Base-by-base conservation (phyloP, 2,797 vertebrate species). In the Alfaro cultratus region DNA sequence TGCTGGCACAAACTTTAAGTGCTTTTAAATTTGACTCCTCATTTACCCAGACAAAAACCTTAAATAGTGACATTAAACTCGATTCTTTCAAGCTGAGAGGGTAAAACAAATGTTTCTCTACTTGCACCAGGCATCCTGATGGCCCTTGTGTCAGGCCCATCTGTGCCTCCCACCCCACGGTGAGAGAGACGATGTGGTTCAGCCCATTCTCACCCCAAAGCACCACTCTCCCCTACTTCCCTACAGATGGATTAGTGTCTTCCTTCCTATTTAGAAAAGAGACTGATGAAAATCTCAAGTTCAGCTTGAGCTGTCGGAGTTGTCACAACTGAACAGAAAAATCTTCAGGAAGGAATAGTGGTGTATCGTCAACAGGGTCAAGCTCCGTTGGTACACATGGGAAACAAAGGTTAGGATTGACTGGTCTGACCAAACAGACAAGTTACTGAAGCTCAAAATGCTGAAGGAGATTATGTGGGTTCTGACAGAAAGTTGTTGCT, bases 111-210 rank as follows among this genome's bases (percentile, higher is more conserved):
- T 64, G 62, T 64, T 64, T 64, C 31, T 64, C 31, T 36, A 64
- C 34, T 36, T 36, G 31, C 34, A 64, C 62, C 16, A 64, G 34
- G 62, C 62, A 36, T 36, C 62, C 31, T 64, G 62, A 64, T 34
- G 34, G 62, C 31, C 62, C 62, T 79, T 64, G 62, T 64, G 62
- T 64, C 62, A 64, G 62, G 34, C 34, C 62, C 62, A 64, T 64
- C 62, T 64, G 62, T 64, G 62, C 31, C 26, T 64, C 62, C 34
- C 31, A 36, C 8, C 60, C 62, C 31, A 64, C 8, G 4, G 62
- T 10, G 62, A 64, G 34, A 64, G 60, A 64, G 62, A 36, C 34
- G 8, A 64, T 9, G 62, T 36, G 34, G 16, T 64, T 18, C 15
- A 21, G 34, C 18, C 62, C 62, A 36, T 34, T 36, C 34, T 64